Evolutionary conservation across 2,888 invertebrate genomes (phyloP).

Genomic region (Microdon myrmicae): DNA sequence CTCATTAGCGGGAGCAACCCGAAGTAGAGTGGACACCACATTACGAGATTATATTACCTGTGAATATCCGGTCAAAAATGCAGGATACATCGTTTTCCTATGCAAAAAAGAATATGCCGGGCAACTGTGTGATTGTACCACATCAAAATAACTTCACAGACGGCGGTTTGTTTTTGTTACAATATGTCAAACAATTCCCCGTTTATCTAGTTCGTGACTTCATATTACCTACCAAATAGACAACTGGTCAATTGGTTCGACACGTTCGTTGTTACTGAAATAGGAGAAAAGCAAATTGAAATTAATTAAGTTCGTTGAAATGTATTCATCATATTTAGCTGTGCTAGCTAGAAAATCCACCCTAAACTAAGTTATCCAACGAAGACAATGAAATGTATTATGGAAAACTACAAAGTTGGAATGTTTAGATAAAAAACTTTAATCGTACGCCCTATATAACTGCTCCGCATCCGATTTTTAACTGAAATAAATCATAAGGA

Average conservation of each 20-base stretch:
- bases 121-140: constrained; percentile 90
- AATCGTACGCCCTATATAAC: no score
- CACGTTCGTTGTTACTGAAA: constrained; percentile 82
- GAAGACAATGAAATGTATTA: constrained; percentile 24
- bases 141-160: constrained; percentile 97
- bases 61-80: constrained; percentile 82
- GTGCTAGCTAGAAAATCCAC: constrained; percentile 58
- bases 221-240: constrained; percentile 82
- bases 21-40: constrained; percentile 87
- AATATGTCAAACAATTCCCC: constrained; percentile 97
- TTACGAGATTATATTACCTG: constrained; percentile 90
- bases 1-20: constrained; percentile 84
- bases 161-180: constrained; percentile 94
- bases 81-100: constrained; percentile 71
- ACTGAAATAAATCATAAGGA: no score
- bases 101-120: constrained; percentile 85
- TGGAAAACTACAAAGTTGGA: constrained; percentile 44
- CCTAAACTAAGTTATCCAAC: constrained; percentile 57
- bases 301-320: no score
- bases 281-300: constrained; percentile 87
- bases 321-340: constrained; percentile 56
- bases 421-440: no score
- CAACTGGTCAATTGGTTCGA: constrained; percentile 88
- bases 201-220: constrained; percentile 86
- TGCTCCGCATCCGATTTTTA: no score